Conservation (phyloP, 2,888 invertebrate genomes). For the Tethea ocularis region DNA sequence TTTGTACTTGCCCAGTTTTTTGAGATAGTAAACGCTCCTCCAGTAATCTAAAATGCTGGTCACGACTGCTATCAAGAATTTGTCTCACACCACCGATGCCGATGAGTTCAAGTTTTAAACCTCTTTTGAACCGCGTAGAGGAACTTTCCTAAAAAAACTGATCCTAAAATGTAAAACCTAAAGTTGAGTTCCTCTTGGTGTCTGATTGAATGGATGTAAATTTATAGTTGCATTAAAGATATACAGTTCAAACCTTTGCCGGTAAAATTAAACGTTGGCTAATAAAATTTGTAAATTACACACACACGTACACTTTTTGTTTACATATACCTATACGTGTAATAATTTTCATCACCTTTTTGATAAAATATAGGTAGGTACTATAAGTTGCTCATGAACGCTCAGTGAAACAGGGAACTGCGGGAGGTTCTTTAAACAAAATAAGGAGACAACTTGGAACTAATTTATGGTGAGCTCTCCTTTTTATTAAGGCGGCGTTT, state of each 20-base stretch:
- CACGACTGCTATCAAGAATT: constrained; percentile 50
- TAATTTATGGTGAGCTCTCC: constrained; percentile 18
- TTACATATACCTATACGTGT: no score
- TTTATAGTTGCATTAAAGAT: no score
- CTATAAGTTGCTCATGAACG: no score
- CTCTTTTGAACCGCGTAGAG: background rate
- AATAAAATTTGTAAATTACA: no score
- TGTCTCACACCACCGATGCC: constrained; percentile 24
- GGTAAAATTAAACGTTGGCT: no score
- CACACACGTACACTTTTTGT: no score
- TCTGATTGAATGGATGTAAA: no score
- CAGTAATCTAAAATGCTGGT: constrained; percentile 40
- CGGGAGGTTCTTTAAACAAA: background rate
- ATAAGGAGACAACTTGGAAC: constrained; percentile 7
- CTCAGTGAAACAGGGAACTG: no score
- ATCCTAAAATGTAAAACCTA: background rate
- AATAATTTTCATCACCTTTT: no score
- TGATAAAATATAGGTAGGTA: no score
- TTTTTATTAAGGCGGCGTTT: constrained; percentile 18
- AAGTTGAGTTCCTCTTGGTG: background rate
- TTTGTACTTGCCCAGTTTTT: background rate
- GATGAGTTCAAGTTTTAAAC: constrained; percentile 25
- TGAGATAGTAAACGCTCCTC: constrained; percentile 24
- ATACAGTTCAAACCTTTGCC: no score
- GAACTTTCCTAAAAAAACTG: background rate